Percentiles rank a stretch among this genome's conserved stretches.
Evolutionary conservation across 1,140 invertebrate species (phyloP).

Genomic region (Cydia splendana): DNA sequence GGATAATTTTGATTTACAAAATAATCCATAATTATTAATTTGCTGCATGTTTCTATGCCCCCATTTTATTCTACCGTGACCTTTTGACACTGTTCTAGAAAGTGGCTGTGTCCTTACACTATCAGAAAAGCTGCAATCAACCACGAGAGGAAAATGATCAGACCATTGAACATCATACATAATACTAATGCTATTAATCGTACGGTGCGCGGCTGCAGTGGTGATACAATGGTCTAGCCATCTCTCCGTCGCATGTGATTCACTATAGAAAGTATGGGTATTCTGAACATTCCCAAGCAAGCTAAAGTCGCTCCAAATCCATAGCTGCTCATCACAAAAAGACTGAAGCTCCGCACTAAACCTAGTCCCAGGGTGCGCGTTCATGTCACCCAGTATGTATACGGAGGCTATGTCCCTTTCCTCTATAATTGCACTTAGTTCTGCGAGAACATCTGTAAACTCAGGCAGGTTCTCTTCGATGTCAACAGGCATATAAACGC

Average conservation of each 20-base stretch:
- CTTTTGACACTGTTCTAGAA: no score
- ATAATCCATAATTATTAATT: no score
- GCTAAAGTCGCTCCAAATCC: slow-evolving; percentile 5
- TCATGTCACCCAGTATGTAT: slow-evolving; percentile 16
- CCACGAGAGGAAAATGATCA: neutral
- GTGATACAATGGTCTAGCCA: neutral
- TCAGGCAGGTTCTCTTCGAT: neutral
- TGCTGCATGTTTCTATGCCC: no score
- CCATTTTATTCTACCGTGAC: no score
- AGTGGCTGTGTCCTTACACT: no score
- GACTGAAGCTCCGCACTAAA: slow-evolving; percentile 1
- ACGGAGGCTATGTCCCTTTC: neutral
- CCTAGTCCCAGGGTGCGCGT: slow-evolving; percentile 16
- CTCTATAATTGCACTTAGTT: slow-evolving; percentile 8
- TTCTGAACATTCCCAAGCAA: neutral
- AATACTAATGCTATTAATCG: neutral
- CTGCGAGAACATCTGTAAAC: neutral
- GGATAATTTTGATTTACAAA: no score
- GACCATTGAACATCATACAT: neutral
- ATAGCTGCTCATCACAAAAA: neutral
- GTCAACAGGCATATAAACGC: slow-evolving; percentile 15
- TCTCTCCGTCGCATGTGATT: neutral
- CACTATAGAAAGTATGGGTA: neutral
- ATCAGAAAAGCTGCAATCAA: neutral
- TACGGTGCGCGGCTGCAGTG: neutral